Base-by-base conservation (phyloP, 2,888 invertebrate genomes). In the Chrysotoxum bicinctum region DNA sequence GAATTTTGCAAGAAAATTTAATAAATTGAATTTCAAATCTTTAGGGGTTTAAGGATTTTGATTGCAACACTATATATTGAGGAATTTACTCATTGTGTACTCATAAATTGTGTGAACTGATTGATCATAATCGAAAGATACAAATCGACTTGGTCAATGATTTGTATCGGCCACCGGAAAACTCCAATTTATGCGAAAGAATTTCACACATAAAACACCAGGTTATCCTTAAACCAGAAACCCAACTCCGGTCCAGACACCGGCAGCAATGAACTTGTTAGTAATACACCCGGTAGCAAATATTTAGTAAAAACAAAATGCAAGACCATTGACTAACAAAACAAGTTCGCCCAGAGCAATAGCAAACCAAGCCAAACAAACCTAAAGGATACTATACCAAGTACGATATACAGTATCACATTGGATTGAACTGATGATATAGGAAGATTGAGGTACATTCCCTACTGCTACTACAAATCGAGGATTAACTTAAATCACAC, bases 401-500 rank as follows among this genome's bases (percentile, higher is more conserved):
- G n/a, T n/a, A n/a, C n/a, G n/a, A n/a, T n/a, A n/a, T n/a, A n/a
- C n/a, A n/a, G n/a, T n/a, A n/a, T n/a, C n/a, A n/a, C n/a, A n/a
- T n/a, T n/a, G n/a, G n/a, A n/a, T n/a, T n/a, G n/a, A n/a, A n/a
- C n/a, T n/a, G n/a, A n/a, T n/a, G n/a, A n/a, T n/a, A n/a, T n/a
- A n/a, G n/a, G n/a, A n/a, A n/a, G n/a, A n/a, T n/a, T n/a, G n/a
- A n/a, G n/a, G n/a, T n/a, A 26, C 4, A 26, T 26, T 7, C 4
- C 14, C 3, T 21, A 10, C 21, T 45, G 45, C 19, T 21, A 48
- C 21, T 48, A 50, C 68, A 83, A 83, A 83, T 74, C 56, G 78
- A 64, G 84, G 70, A 84, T 84, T 80, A 80, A 72, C 80, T 80
- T 84, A 80, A 84, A 84, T 80, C 80, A 84, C 26, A n/a, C 84